Percentiles rank a stretch among this genome's conserved stretches.
Conservation (phyloP, 2,797 vertebrate species). For the Ctenopoma multispine region DNA sequence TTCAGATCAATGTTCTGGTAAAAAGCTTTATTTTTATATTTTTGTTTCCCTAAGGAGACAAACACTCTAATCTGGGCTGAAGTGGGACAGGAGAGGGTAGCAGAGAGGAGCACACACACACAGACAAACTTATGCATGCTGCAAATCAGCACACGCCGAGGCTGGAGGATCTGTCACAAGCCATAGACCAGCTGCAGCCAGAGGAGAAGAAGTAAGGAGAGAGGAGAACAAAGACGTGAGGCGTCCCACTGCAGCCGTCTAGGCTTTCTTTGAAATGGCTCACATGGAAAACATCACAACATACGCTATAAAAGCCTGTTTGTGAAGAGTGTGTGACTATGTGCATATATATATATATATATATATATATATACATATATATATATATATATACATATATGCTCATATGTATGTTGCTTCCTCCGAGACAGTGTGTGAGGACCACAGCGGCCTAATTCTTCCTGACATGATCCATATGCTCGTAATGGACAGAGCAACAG, state of each 20-base stretch:
- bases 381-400: conserved; percentile 7
- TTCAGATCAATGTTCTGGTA: conserved; percentile 74
- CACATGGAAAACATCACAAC: conserved; percentile 24
- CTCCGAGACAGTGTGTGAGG: conserved; percentile 46
- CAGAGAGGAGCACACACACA: conserved; percentile 47
- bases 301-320: background rate
- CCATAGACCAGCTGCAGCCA: conserved; percentile 66
- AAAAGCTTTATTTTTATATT: conserved; percentile 81
- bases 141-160: conserved; percentile 38
- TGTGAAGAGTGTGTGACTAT: conserved; percentile 15
- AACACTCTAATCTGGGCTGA: conserved; percentile 77
- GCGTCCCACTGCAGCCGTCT: conserved; percentile 39
- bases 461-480: conserved; percentile 76
- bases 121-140: conserved; percentile 24
- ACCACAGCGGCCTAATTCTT: conserved; percentile 61
- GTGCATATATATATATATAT: background rate
- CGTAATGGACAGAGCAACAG: conserved; percentile 54
- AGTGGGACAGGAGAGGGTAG: conserved; percentile 72
- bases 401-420: conserved; percentile 26
- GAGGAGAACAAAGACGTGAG: conserved; percentile 48
- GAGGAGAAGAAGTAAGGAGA: conserved; percentile 39
- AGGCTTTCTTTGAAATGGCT: conserved; percentile 42
- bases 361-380: conserved; percentile 12
- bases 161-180: conserved; percentile 72
- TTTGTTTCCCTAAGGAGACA: conserved; percentile 75